These are phyloP conservation scores for Heterocephalus glaber DNA, from an alignment of 2,113 vertebrate genomes.

Conservation along the genomic window DNA sequence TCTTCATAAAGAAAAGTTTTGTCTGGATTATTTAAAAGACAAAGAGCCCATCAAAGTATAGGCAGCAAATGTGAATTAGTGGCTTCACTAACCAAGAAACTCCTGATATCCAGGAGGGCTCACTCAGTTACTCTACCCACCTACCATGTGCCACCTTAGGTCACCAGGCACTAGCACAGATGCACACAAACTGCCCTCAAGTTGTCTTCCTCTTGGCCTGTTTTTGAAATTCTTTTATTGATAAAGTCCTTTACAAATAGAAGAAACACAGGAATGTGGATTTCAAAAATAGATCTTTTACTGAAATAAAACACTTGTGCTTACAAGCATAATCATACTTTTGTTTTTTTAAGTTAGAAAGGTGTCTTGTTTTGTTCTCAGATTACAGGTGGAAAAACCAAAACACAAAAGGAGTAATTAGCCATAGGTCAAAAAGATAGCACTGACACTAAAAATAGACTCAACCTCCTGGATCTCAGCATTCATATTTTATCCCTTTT, in stretches of 20 bases:
- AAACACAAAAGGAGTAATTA: constrained; percentile 48
- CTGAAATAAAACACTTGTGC: constrained; percentile 34
- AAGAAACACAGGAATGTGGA: neutral
- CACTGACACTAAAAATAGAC: constrained; percentile 30
- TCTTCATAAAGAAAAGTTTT: constrained; percentile 24
- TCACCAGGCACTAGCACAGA: neutral
- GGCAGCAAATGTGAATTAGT: constrained; percentile 12
- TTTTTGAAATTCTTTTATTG: neutral
- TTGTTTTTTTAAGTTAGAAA: constrained; percentile 25
- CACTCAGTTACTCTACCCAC: neutral
- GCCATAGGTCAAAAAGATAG: constrained; percentile 41
- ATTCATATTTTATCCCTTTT: constrained; percentile 25
- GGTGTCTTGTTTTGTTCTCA: constrained; percentile 41
- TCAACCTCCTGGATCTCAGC: neutral
- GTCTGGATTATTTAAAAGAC: constrained; percentile 19
- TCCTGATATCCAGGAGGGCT: neutral
- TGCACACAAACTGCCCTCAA: neutral
- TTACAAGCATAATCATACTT: constrained; percentile 1
- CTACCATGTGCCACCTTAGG: neutral
- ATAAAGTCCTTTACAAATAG: neutral
- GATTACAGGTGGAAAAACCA: constrained; percentile 47
- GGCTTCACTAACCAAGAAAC: neutral
- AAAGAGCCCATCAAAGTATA: neutral
- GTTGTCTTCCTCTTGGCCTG: neutral
- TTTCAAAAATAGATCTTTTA: constrained; percentile 33